phyloP scores from a whole-genome alignment of 2,113 vertebrate species.

The Salminus brasiliensis region DNA sequence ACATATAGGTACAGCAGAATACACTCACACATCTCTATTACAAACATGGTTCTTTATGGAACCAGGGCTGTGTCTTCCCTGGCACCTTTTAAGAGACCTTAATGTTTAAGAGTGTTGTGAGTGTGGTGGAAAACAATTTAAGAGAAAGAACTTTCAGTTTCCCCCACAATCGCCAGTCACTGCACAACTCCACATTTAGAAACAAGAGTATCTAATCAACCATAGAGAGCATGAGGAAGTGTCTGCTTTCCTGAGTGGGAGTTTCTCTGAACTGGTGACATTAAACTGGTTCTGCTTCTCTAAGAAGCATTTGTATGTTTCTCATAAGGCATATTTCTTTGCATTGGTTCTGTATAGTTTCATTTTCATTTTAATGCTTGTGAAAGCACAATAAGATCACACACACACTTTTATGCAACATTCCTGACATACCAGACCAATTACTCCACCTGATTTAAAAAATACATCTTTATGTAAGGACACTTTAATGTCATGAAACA shows the following conservation, averaged over 20 bases:
- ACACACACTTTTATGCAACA: not conserved
- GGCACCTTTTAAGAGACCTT: too few species aligned
- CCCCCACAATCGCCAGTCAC: not conserved
- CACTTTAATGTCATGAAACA: not conserved
- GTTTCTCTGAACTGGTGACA: not conserved
- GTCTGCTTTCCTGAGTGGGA: not conserved
- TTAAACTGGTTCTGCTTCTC: not conserved
- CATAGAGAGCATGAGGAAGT: not conserved
- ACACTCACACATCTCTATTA: too few species aligned
- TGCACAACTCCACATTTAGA: constrained; percentile 2
- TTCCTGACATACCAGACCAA: not conserved
- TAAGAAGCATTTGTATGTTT: not conserved
- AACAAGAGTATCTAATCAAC: not conserved
- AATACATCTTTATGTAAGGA: not conserved
- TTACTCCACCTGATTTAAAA: not conserved
- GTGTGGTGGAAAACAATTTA: not conserved
- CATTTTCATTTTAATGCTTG: not conserved
- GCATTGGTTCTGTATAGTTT: not conserved
- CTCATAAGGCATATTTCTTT: not conserved
- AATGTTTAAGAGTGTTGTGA: not conserved
- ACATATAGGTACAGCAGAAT: too few species aligned
- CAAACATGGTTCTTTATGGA: too few species aligned
- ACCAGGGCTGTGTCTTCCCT: too few species aligned
- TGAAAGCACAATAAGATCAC: not conserved
- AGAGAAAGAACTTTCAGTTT: not conserved